Evolutionary conservation across 2,113 vertebrate genomes (phyloP), one percentile per base, ranked within the genome.

Genomic region (Colinus virginianus): DNA sequence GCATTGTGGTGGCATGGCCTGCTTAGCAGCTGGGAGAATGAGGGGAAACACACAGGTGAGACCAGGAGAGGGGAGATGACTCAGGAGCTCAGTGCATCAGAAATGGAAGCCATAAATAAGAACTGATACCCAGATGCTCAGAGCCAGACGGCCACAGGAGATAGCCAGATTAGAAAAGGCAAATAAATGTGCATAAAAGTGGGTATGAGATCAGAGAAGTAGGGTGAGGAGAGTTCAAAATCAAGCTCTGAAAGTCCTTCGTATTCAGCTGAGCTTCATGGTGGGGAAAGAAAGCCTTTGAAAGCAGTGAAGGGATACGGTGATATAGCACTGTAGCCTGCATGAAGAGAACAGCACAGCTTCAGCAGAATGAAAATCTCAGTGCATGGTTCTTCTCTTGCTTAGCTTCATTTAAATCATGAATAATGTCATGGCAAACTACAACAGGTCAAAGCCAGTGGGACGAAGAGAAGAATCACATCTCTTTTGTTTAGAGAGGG

Each of bases 151-250:
- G 69, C 56, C 69, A 78, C 82, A 72, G 72, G 72, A 91, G 78
- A 95, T 7, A 45, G 76, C 30, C 89, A 88, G 93, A 93, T 91
- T 88, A 91, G 84, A 88, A 90, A 90, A 93, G 53, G 76, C 79
- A 71, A 92, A 81, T 61, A 92, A 88, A 84, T 72, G 40, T 71
- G 66, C 78, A 87, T 81, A 66, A 88, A 87, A 88, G 77, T 78
- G 94, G 82, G 55, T 84, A 81, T 91, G 79, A 95, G 90, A 94
- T 95, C 93, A 96, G 79, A 95, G 79, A 70, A 88, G 53, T 28
- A 38, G 79, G 78, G 90, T 94, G 90, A 94, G 72, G 36, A 58
- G 53, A 90, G 93, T 93, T 95, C 93, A 95, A 68, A 95, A 91
- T 56, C 85, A 88, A 93, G 61, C 61, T 91, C 83, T 90, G 79